phyloP scores from a whole-genome alignment of 2,888 invertebrate species.

The Lottia gigantea region DNA sequence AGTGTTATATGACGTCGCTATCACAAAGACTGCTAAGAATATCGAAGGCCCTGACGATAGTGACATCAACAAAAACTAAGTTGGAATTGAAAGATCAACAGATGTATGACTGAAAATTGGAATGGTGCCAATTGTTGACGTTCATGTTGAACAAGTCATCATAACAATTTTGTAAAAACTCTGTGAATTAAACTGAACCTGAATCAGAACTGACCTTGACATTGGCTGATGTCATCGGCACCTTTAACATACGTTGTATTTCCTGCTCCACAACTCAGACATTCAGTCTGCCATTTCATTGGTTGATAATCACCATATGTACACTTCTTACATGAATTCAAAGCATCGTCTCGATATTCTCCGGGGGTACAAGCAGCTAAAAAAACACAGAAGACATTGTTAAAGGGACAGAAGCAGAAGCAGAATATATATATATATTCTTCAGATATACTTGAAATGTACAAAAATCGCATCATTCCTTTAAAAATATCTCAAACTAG shows the following conservation, averaged over 20 bases:
- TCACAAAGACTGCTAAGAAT: too few species aligned
- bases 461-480: too few species aligned
- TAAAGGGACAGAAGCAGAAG: too few species aligned
- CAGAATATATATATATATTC: too few species aligned
- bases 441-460: too few species aligned
- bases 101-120: too few species aligned
- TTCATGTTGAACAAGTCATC: background rate
- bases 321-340: constrained; percentile 24
- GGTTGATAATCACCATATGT: constrained; percentile 29
- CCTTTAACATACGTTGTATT: constrained; percentile 17
- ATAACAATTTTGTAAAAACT: background rate
- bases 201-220: background rate
- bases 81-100: too few species aligned
- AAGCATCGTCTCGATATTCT: background rate
- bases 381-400: background rate
- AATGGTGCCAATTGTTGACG: too few species aligned
- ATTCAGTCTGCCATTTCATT: constrained; percentile 21
- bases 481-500: too few species aligned
- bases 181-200: background rate
- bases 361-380: constrained; percentile 32
- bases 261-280: constrained; percentile 17
- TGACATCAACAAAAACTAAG: too few species aligned
- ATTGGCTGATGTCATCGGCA: constrained; percentile 6
- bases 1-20: too few species aligned
- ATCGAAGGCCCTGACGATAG: too few species aligned